Evolutionary conservation across 2,113 vertebrate species (phyloP), one percentile per base, ranked within the genome.

Genomic region (Fulmarus glacialis): DNA sequence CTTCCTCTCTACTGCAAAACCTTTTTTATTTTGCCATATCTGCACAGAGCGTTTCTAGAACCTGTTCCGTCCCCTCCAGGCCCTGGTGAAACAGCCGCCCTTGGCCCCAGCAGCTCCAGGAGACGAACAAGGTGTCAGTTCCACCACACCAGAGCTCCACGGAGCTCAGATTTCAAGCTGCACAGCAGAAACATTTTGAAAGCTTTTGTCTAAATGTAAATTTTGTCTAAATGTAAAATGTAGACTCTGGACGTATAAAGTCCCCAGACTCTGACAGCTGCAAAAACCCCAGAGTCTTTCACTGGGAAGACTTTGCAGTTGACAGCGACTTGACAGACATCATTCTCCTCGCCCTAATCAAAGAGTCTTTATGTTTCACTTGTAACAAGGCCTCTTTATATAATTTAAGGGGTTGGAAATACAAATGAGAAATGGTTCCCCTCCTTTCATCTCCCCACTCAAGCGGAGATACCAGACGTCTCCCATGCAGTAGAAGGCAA

Each of bases 401-500:
- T 1, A 27, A 43, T 20, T n/a, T 8, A 30, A 79, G 19, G n/a
- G 15, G 12, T 0, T 29, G 11, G 27, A 62, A 81, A 32, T 21
- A 43, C 36, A 56, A 66, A 13, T 0, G 3, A 70, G 38, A 24
- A 6, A 8, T 0, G 21, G 15, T 3, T 53, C 70, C 45, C 11
- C n/a, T 21, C 52, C 72, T 27, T 24, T 24, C 50, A 23, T 2
- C 34, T 55, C 38, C 43, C 45, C 5, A 1, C 58, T 36, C 48
- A 1, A 17, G 45, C 36, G 1, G 32, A 29, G 63, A 29, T 36
- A 62, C 27, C 36, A 4, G 48, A 38, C 8, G 38, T 13, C 45
- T 48, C 48, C n/a, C 40, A 3, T 0, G 8, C 13, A 29, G 20
- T 0, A 1, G 1, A 4, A 38, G 0, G 38, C 4, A 9, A 8